phyloP scores from a whole-genome alignment of 2,888 invertebrate species.

The Cheilosia impressa region DNA sequence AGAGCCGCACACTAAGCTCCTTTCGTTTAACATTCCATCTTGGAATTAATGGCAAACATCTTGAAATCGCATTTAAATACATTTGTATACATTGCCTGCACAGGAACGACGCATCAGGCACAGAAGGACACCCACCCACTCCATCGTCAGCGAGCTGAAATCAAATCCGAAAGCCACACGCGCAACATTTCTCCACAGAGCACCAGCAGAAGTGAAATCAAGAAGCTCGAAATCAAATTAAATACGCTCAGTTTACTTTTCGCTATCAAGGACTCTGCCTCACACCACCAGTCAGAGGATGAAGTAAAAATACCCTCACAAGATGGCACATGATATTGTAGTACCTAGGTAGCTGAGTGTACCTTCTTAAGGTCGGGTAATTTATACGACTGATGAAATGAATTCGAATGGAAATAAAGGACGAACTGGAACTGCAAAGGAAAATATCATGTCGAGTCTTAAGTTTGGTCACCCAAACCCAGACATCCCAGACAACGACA shows the following conservation, averaged over 20 bases:
- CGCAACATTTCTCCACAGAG: conserved; percentile 58
- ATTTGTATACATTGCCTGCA: conserved; percentile 68
- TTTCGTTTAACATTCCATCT: conserved; percentile 72
- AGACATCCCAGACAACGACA: conserved; percentile 48
- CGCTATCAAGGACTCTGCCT: conserved; percentile 51
- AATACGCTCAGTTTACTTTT: conserved; percentile 80
- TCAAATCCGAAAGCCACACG: conserved; percentile 68
- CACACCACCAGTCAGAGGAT: conserved; percentile 45
- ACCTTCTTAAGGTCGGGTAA: conserved; percentile 53
- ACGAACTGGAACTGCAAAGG: conserved; percentile 23
- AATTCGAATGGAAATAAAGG: conserved; percentile 70
- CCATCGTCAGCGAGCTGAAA: conserved; percentile 7
- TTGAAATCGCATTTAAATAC: conserved; percentile 75
- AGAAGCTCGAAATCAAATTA: conserved; percentile 82
- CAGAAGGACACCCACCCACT: conserved; percentile 15
- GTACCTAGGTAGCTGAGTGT: conserved; percentile 11
- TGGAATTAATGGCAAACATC: conserved; percentile 74
- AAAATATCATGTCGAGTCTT: conserved; percentile 66
- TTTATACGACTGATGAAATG: conserved; percentile 67
- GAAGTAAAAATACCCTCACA: conserved; percentile 52
- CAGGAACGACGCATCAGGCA: conserved; percentile 21
- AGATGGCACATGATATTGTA: conserved; percentile 34
- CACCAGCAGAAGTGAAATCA: conserved; percentile 77
- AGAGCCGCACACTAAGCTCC: conserved; percentile 68
- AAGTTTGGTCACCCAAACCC: conserved; percentile 66